These are phyloP conservation scores for Siphlonurus alternatus DNA, from an alignment of 2,888 invertebrate genomes.

Conservation along the genomic window DNA sequence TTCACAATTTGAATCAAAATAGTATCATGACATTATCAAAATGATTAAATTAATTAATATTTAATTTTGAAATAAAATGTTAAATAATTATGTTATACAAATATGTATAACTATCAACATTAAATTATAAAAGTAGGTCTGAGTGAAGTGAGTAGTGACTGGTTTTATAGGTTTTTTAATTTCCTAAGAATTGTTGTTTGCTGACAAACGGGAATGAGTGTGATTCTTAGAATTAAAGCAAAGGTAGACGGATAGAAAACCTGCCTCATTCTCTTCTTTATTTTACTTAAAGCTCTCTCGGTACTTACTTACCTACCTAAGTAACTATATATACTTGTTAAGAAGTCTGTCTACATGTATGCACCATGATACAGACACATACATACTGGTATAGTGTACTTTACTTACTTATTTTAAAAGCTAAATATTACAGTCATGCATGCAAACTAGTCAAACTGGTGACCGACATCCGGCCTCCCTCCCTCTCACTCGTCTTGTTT, in stretches of 20 bases:
- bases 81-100: background rate
- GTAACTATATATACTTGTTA: too few relatives aligned
- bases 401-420: too few relatives aligned
- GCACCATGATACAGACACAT: too few relatives aligned
- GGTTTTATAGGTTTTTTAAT: background rate
- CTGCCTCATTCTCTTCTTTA: background rate
- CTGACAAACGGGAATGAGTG: background rate
- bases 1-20: background rate
- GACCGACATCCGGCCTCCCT: background rate
- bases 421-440: too few relatives aligned
- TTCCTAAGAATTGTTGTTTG: background rate
- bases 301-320: too few relatives aligned
- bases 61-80: background rate
- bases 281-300: background rate
- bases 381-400: too few relatives aligned
- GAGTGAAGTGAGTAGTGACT: background rate
- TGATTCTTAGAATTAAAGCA: background rate
- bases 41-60: background rate
- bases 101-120: background rate
- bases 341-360: too few relatives aligned
- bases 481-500: background rate
- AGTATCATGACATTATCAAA: background rate
- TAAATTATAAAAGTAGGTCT: background rate
- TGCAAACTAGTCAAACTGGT: too few relatives aligned
- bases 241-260: too few relatives aligned